Base-by-base conservation (phyloP, 2,888 invertebrate species). In the Tanytarsus gracilentus region DNA sequence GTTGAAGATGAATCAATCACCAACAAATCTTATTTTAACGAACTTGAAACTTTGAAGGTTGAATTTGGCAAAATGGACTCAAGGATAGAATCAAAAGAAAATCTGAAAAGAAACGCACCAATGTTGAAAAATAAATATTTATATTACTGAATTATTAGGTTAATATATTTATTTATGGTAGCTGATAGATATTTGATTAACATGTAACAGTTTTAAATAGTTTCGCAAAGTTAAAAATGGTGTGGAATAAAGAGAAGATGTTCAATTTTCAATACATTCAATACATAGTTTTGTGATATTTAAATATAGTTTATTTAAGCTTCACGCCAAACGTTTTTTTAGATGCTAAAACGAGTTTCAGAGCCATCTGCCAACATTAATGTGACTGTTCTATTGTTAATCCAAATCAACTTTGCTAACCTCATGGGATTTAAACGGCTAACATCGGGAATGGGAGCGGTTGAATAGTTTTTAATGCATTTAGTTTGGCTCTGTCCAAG, bases 401-500 rank as follows among this genome's bases (percentile, higher is more conserved):
- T 91, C 98, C 98, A 99, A 23, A 96, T 90, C 21, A 99, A 80
- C 58, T 93, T 83, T 4, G 96, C 96, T 64, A 94, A 78, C 33
- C 92, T 82, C 75, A 94, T 87, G 1, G 94, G 91, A 77, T 93
- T 91, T 52, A 90, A 77, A 0, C 90, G 79, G 1, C 87, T 80
- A 27, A 90, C 87, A 72, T 94, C 92, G 8, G 93, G 91, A 71
- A 94, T 87, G 0, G 93, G 92, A 4, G 90, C 88, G 0, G 94
- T 93, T 65, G 92, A 94, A 77, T 93, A 94, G 53, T 94, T 92
- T 71, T 96, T 95, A 40, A 96, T 86, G 75, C 97, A 96, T 62
- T 92, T 86, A 0, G 97, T 96, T 75, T 97, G 97, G 4, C 94
- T 92, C 65, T 96, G 93, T 14, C 99, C 99, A 68, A 99, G 79